phyloP scores from a whole-genome alignment of 2,113 vertebrate species.

The Nothoprocta pentlandii region DNA sequence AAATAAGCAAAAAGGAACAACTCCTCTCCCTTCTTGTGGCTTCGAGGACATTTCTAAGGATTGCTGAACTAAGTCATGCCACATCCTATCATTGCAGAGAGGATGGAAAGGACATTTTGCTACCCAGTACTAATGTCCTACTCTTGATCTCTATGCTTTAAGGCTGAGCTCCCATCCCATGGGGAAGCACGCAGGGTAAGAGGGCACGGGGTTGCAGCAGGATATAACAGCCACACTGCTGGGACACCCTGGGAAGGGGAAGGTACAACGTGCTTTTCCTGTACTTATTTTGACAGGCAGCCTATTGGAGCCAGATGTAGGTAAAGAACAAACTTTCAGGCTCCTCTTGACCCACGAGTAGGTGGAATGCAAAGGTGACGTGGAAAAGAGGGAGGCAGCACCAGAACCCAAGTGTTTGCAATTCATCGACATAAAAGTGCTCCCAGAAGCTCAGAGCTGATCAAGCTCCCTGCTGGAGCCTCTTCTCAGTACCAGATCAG shows the following conservation, averaged over 20 bases:
- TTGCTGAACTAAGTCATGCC: not conserved
- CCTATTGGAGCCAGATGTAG: not conserved
- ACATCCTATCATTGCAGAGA: not conserved
- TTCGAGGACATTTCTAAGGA: not conserved
- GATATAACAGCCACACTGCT: not conserved
- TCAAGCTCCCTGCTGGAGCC: not conserved
- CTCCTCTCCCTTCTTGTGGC: not conserved
- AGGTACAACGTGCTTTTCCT: not conserved
- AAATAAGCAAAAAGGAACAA: not conserved
- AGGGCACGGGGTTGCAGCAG: not conserved
- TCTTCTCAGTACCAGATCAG: not conserved
- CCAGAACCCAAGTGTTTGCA: not conserved
- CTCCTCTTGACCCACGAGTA: accelerated
- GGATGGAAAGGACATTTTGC: not conserved
- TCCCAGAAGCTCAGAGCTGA: not conserved
- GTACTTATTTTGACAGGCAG: not conserved
- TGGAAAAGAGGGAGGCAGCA: not conserved
- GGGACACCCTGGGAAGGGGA: not conserved
- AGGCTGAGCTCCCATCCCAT: not conserved
- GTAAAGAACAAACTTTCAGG: not conserved
- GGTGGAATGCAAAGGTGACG: not conserved
- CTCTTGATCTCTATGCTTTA: not conserved
- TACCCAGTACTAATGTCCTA: not conserved
- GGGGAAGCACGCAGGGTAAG: not conserved
- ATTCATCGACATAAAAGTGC: conserved; percentile 12